A percentile compares a stretch with the other conserved stretches of the same genome.
These are phyloP conservation scores for Pangasianodon hypophthalmus DNA, from an alignment of 2,113 vertebrate genomes.

Conservation along the genomic window DNA sequence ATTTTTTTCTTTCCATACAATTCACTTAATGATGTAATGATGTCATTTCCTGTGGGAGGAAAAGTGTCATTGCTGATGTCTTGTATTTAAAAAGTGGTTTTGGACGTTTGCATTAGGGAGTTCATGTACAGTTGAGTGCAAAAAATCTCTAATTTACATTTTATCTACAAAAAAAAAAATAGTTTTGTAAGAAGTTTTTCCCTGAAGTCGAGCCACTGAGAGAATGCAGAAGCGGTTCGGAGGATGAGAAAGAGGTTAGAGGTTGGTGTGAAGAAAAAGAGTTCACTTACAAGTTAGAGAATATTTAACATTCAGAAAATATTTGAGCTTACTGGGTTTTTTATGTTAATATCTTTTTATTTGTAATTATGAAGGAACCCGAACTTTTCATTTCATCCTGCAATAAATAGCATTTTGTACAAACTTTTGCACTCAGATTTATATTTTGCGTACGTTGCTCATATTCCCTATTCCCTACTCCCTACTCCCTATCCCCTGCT, in stretches of 20 bases:
- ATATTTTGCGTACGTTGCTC: no score
- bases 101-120: not conserved
- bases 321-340: not conserved
- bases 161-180: not conserved
- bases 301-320: not conserved
- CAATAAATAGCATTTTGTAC: not conserved
- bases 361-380: not conserved
- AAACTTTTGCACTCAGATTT: not conserved
- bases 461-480: no score
- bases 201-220: not conserved
- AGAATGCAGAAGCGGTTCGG: not conserved
- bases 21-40: not conserved
- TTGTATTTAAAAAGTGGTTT: not conserved
- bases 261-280: not conserved
- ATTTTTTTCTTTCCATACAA: not conserved
- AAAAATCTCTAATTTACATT: not conserved
- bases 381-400: not conserved
- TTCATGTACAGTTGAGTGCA: not conserved
- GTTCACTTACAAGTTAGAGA: not conserved
- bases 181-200: not conserved
- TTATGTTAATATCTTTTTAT: not conserved
- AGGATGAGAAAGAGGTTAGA: not conserved
- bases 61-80: not conserved
- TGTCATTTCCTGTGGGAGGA: not conserved
- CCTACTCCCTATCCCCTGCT: no score